Evolutionary conservation across 2,797 vertebrate genomes (phyloP).

Genomic region (Natrix natrix): DNA sequence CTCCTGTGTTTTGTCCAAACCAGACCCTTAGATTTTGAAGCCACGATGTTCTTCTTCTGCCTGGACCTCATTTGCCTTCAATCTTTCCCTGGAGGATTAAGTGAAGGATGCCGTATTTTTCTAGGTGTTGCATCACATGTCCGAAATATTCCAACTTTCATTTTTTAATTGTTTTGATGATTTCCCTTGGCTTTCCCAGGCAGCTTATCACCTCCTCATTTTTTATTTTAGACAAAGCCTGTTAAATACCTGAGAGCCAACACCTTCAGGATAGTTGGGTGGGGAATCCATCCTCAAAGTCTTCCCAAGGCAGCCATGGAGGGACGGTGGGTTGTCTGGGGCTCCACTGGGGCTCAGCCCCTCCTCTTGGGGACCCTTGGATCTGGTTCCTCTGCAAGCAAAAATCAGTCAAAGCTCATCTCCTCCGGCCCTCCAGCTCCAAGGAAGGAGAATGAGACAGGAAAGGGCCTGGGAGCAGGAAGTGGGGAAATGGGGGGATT

Average conservation of each 20-base stretch:
- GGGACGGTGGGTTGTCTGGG: background rate
- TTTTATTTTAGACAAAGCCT: background rate
- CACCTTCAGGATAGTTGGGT: background rate
- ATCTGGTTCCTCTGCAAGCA: background rate
- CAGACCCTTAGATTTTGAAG: too few species aligned
- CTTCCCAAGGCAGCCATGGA: background rate
- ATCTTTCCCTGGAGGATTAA: too few species aligned
- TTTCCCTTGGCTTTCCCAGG: too few species aligned
- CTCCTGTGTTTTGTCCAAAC: too few species aligned
- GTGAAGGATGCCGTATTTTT: too few species aligned
- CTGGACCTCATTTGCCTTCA: too few species aligned
- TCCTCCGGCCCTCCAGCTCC: background rate
- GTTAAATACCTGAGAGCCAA: background rate
- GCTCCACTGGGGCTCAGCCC: background rate
- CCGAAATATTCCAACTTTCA: too few species aligned
- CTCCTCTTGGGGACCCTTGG: background rate
- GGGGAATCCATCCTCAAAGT: background rate
- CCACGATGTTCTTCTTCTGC: too few species aligned
- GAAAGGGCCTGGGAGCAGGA: background rate
- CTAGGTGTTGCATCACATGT: too few species aligned
- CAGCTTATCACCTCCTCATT: too few species aligned
- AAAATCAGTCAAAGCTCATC: background rate
- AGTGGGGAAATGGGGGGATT: background rate
- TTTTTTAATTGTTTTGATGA: too few species aligned
- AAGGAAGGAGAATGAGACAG: background rate